Evolutionary conservation across 2,888 invertebrate genomes (phyloP), one percentile per base, ranked within the genome.

Genomic region (Polydrusus tereticollis): DNA sequence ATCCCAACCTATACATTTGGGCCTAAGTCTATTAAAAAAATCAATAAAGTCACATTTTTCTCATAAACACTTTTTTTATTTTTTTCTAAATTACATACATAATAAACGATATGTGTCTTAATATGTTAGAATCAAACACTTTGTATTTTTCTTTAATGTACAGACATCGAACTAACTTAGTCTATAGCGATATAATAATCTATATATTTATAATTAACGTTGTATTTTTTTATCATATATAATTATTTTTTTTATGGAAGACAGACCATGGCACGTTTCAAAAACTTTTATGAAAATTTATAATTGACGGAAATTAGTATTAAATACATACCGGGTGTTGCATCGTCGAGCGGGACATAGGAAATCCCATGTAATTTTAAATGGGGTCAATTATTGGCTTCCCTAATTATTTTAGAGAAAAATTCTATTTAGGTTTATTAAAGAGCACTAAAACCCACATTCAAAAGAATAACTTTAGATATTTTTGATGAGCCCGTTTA

Each of bases 211-310:
- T 59, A 47, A 59, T 59, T 45, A 67, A 59, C 59, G 21, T 59
- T 57, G 43, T 67, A n/a, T 58, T 33, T 45, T 58, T 38, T 38
- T 41, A 41, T 55, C 55, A 58, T 43, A 16, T 58, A 29, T 66
- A 52, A 65, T 66, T 55, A 55, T 26, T 79, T 77, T n/a, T 78
- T 80, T 81, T 81, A 81, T 85, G 85, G 85, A 85, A 85, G 85
- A 85, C 85, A 83, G 81, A 80, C 83, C 83, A 83, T 84, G 84
- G 84, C 83, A 80, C 79, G 71, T 74, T 77, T 60, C 73, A 79
- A 79, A 79, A 78, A 76, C 76, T 60, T 77, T 74, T 74, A 78
- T 78, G 77, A 77, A 79, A 80, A 80, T 78, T 77, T 75, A 66
- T 23, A 72, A 74, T 72, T 69, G 65, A 73, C 64, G 14, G 41